A percentile compares a stretch with the other conserved stretches of the same genome.
Evolutionary conservation across 1,140 invertebrate species (phyloP).

Genomic region (Phymastichus coffea): DNA sequence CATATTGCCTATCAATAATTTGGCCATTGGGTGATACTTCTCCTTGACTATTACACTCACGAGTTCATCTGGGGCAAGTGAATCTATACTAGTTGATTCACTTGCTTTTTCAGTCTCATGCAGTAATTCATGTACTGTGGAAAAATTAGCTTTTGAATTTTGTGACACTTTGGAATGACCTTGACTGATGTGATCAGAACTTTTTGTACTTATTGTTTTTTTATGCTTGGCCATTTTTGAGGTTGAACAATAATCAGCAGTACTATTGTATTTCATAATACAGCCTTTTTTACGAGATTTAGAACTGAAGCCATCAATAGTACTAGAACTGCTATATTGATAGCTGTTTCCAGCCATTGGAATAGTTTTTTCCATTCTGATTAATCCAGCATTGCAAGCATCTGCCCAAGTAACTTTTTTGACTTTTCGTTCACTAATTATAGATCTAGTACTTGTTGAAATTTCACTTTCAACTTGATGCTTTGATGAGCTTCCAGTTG

Average conservation of each 20-base stretch:
- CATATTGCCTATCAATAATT: constrained; percentile 49
- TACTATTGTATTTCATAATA: not conserved
- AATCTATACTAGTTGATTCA: constrained; percentile 26
- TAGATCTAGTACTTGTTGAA: not conserved
- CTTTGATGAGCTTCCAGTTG: too few relatives aligned
- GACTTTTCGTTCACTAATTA: constrained; percentile 7
- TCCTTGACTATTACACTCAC: constrained; percentile 46
- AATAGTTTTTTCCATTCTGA: constrained; percentile 3
- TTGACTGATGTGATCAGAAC: constrained; percentile 4
- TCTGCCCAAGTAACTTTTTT: constrained; percentile 28
- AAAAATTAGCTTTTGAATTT: not conserved
- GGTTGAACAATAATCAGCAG: not conserved
- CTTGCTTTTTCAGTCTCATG: constrained; percentile 16
- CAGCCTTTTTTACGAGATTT: not conserved
- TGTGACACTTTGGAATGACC: constrained; percentile 3
- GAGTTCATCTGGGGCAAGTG: constrained; percentile 45
- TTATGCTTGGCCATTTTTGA: not conserved
- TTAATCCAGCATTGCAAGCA: not conserved
- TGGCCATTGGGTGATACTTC: constrained; percentile 46
- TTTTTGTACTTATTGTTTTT: constrained; percentile 7
- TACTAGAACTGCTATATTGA: constrained; percentile 9
- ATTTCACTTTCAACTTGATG: not conserved
- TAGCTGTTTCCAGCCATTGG: constrained; percentile 6
- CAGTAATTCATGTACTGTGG: not conserved
- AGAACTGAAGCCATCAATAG: constrained; percentile 20